Conservation (phyloP, 2,888 invertebrate species). For the Epirrita christyi region DNA sequence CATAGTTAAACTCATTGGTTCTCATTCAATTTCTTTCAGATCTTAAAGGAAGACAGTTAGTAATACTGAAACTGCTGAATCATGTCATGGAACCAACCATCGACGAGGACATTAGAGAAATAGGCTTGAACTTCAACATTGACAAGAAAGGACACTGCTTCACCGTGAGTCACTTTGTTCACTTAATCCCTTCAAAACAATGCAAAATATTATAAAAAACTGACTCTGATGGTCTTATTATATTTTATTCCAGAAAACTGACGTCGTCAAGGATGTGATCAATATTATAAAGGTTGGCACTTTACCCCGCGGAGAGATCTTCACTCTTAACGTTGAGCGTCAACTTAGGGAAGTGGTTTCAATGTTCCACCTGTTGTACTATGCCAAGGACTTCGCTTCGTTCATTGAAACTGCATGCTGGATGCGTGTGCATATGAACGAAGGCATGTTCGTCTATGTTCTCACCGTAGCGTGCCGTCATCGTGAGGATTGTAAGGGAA, state of each 20-base stretch:
- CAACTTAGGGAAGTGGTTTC: conserved; percentile 79
- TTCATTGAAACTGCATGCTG: conserved; percentile 80
- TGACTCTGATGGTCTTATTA: too few species aligned
- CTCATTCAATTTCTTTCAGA: conserved; percentile 36
- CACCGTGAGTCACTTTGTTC: conserved; percentile 52
- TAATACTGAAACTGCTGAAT: conserved; percentile 80
- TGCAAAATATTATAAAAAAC: background rate
- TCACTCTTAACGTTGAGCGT: conserved; percentile 76
- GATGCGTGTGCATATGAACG: conserved; percentile 81
- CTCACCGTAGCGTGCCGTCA: conserved; percentile 81
- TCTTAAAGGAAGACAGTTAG: conserved; percentile 73
- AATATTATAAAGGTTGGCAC: conserved; percentile 79
- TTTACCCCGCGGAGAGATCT: conserved; percentile 83
- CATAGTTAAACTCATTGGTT: too few species aligned
- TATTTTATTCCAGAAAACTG: conserved; percentile 68
- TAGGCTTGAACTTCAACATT: conserved; percentile 70
- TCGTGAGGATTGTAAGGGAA: conserved; percentile 76
- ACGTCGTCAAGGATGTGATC: conserved; percentile 84
- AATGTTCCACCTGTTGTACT: conserved; percentile 82
- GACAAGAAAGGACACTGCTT: conserved; percentile 68
- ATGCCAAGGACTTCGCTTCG: conserved; percentile 79
- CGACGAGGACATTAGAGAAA: conserved; percentile 75
- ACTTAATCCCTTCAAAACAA: background rate
- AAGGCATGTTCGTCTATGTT: conserved; percentile 84
- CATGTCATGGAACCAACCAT: conserved; percentile 76